phyloP scores from a whole-genome alignment of 2,113 vertebrate genomes.

The Penelope pileata region DNA sequence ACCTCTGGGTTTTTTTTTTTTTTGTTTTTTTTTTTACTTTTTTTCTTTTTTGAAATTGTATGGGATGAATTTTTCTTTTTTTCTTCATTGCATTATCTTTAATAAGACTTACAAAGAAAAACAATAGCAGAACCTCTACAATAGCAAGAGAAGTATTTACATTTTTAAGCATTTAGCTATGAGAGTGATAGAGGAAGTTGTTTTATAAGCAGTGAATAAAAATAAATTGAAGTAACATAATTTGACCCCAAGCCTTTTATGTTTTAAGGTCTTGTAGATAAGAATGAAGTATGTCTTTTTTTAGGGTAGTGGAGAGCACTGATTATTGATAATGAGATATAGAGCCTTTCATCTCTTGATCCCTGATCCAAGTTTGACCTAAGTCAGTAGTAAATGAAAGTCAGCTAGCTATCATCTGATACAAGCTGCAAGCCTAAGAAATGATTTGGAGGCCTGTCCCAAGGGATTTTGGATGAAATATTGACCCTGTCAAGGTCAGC shows the following conservation, averaged over 20 bases:
- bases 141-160: constrained; percentile 4
- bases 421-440: neutral
- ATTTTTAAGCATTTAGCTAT: constrained; percentile 13
- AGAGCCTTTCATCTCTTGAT: constrained; percentile 64
- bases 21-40: neutral
- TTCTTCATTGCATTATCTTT: neutral
- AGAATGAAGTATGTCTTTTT: constrained; percentile 48
- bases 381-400: constrained; percentile 57
- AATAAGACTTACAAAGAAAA: neutral
- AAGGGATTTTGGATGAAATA: constrained; percentile 26
- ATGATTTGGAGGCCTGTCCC: constrained; percentile 8
- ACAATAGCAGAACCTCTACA: neutral
- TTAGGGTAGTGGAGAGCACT: constrained; percentile 1
- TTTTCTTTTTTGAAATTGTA: neutral
- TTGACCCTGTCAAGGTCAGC: constrained; percentile 26
- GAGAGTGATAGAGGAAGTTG: constrained; percentile 22
- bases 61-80: neutral
- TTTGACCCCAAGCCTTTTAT: constrained; percentile 53
- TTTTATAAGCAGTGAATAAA: constrained; percentile 46
- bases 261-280: constrained; percentile 47
- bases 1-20: neutral
- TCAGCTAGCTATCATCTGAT: constrained; percentile 59
- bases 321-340: constrained; percentile 58
- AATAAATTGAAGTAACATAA: constrained; percentile 57
- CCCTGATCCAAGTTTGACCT: constrained; percentile 61